Base-by-base conservation (phyloP, 2,797 vertebrate genomes). In the Cebuella pygmaea region DNA sequence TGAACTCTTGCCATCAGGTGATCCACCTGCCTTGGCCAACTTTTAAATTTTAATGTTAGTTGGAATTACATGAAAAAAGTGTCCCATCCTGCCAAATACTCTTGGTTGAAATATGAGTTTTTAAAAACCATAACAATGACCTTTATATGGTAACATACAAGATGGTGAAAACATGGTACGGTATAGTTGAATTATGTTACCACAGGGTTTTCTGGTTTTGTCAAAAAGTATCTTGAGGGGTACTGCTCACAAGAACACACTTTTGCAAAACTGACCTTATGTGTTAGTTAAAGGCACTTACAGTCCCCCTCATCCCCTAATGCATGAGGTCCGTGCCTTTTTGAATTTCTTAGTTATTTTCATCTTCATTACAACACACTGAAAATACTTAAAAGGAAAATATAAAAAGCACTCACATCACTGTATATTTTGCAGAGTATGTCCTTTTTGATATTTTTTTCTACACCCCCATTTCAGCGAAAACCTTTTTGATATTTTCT, bases 81-180 rank as follows among this genome's bases (percentile, higher is more conserved):
- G 41, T 46, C 50, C 82, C 41, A 33, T 55, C 52, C 52, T 20
- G 36, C 48, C 79, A 80, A 88, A 74, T n/a, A 88, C 64, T 26
- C 44, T 52, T 52, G 44, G 64, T 44, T 17, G 27, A 88, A 95
- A 83, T 82, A 64, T 3, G 15, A 22, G 22, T 52, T 90, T 90
- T 55, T n/a, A 30, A 70, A 81, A 81, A 72, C 74, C 5, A n/a
- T 81, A 89, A 79, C 6, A 55, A 44, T n/a, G 79, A 39, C 12
- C 5, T 90, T 95, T 79, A 92, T 22, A 90, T 20, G 13, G 94
- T 70, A 90, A 81, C n/a, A 24, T 24, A 83, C 33, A 81, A 94
- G 39, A 90, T 12, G 30, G 70, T 41, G 20, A 90, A 41, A 50
- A 78, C 20, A 55, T 5, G 50, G 80, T 72, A 89, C 55, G 93